Base-by-base conservation (phyloP, 2,797 vertebrate species). In the Hybognathus amarus region DNA sequence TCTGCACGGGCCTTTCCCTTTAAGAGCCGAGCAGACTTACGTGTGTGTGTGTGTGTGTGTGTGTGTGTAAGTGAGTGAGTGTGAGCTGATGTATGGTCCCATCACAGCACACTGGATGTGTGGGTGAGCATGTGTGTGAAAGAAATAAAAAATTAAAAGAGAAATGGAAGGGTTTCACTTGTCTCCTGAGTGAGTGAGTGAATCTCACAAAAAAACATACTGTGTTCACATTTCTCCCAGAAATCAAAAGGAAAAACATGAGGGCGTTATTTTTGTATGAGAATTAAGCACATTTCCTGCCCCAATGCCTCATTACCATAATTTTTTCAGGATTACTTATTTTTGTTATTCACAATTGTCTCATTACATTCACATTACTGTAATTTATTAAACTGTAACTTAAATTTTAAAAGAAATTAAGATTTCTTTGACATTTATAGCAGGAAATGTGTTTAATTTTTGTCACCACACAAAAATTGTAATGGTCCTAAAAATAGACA, bases 121-220 rank as follows among this genome's bases (percentile, higher is more conserved):
- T 77, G 71, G 40, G 77, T 63, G 85, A 88, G 88, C 70, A 50
- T 33, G 56, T 74, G 83, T 79, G 66, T 63, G 77, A 73, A 67
- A 76, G 59, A 87, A 63, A 67, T 11, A 54, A 80, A 52, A 63
- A 42, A 54, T 15, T 54, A n/a, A 74, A 80, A 82, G 66, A 67
- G 68, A 54, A 69, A 12, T 79, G 78, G 69, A 64, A 56, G 70
- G 80, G 61, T 66, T 50, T 50, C 61, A 10, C 27, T 68, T 68
- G 38, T 38, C 63, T 24, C 47, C 63, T 67, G 45, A 33, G 33
- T 54, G 64, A 67, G 27, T 33, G 63, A 33, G 33, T 54, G 64
- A 38, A 52, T 68, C 30, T 79, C 47, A 18, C 22, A 47, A 33
- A 30, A 64, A 42, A 12, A 30, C 24, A 63, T 1, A 63, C 59